Conservation (phyloP, 1,140 invertebrate species). For the Antheraea pernyi region DNA sequence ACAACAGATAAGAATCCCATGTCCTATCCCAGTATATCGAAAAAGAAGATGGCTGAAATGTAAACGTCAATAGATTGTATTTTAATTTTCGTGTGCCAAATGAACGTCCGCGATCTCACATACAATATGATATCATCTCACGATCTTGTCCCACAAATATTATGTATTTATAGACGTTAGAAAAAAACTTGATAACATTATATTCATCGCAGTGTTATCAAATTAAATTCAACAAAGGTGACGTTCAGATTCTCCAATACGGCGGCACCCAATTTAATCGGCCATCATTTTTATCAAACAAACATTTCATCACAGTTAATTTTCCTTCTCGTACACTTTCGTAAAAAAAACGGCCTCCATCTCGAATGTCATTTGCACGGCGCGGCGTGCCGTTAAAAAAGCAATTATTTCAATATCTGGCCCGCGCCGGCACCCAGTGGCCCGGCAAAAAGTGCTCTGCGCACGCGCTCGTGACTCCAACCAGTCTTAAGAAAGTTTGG, state of each 20-base stretch:
- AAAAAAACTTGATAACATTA: neutral
- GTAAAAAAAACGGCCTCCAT: conserved; percentile 73
- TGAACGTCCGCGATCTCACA: no score
- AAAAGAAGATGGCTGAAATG: no score
- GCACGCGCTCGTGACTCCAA: conserved; percentile 67
- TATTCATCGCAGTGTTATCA: neutral
- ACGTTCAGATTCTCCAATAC: neutral
- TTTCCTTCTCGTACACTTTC: conserved; percentile 58
- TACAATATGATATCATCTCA: no score
- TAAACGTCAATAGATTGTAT: no score
- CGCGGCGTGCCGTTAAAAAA: conserved; percentile 72
- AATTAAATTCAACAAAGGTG: neutral
- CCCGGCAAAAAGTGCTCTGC: conserved; percentile 56
- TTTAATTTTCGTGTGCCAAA: no score
- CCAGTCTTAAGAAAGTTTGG: conserved; percentile 58
- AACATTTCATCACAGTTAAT: conserved; percentile 67
- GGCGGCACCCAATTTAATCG: neutral
- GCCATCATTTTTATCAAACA: conserved; percentile 44
- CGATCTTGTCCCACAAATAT: neutral
- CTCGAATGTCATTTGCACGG: conserved; percentile 77
- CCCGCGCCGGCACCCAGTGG: conserved; percentile 60
- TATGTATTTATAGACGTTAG: neutral
- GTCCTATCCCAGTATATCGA: no score
- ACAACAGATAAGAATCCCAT: no score
- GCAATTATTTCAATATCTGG: conserved; percentile 77